A percentile compares a stretch with the other conserved stretches of the same genome.
Conservation (phyloP, 64 coral and sea anemone genomes). For the Pocillopora verrucosa region DNA sequence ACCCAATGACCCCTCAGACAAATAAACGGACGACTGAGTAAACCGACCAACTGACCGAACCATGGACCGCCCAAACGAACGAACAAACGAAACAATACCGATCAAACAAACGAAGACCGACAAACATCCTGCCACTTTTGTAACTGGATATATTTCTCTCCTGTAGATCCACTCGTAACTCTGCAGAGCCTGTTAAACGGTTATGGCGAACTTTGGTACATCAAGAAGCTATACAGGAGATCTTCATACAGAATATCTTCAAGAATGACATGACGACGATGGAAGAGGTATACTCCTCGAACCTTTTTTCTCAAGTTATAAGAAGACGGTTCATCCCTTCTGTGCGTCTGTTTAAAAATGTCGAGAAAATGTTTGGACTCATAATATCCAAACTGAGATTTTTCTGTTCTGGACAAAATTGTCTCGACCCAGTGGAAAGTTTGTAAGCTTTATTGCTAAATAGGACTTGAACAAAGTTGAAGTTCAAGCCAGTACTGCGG, state of each 20-base stretch:
- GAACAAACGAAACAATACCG: neutral
- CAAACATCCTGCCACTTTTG: too few relatives aligned
- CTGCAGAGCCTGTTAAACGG: conserved; percentile 89
- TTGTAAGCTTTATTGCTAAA: too few relatives aligned
- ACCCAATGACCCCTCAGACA: too few relatives aligned
- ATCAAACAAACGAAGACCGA: neutral
- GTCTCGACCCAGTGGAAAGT: too few relatives aligned
- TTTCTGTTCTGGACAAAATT: too few relatives aligned
- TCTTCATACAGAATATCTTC: conserved; percentile 79
- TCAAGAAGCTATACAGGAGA: conserved; percentile 84
- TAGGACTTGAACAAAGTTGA: too few relatives aligned
- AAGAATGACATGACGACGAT: conserved; percentile 50
- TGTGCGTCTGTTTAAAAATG: neutral
- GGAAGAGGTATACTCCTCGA: neutral
- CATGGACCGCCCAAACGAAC: too few relatives aligned
- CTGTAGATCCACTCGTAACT: conserved; percentile 63
- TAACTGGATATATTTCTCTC: too few relatives aligned
- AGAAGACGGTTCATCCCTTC: too few relatives aligned
- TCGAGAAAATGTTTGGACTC: neutral
- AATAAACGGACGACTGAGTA: neutral
- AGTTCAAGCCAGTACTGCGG: too few relatives aligned
- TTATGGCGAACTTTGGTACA: conserved; percentile 87
- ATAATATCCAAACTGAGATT: too few relatives aligned
- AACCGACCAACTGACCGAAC: neutral
- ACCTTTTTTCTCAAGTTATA: neutral